Evolutionary conservation across 2,113 vertebrate species (phyloP), one percentile per base, ranked within the genome.

Genomic region (Epinephelus cyanopodus): DNA sequence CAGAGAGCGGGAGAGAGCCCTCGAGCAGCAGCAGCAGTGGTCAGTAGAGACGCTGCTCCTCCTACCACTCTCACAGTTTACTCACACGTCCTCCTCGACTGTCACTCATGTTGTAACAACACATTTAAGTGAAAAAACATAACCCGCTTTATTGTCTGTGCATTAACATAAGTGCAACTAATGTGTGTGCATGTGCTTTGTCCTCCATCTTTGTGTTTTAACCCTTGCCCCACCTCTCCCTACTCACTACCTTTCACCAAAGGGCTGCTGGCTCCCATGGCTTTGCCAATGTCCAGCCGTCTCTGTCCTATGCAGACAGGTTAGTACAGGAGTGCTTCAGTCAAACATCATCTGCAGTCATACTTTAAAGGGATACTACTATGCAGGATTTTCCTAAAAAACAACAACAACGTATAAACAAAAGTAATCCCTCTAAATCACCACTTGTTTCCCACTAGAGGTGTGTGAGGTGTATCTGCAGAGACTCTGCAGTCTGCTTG

Each of bases 281-380:
- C 87, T 93, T 92, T 91, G 52, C 81, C 71, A 88, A 58, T 88
- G 74, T 79, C 67, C 89, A 90, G 76, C 82, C 88, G 72, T 65
- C 92, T 48, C 85, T 96, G 82, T 93, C 93, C 79, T 89, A 80
- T 64, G 17, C 89, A 66, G 93, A 96, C 94, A 95, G 95, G 95
- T 96, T 77, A 95, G 92, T 93, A 68, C n/a, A 66, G 61, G 48
- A 84, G n/a, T 27, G 45, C 39, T 10, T 62, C 50, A 27, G 13
- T 58, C 58, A 42, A 21, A 66, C 33, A 58, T 37, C 39, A 61
- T 14, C 57, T 42, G 13, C 47, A 62, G 42, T 23, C 53, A n/a
- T 1, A n/a, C 14, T 23, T 1, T 11, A 15, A 33, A 65, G 1
- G 12, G 2, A 14, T 37, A 37, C 33, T 37, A 37, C 33, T 37